Conservation (phyloP, 2,888 invertebrate species). For the Sussaba pulchella region DNA sequence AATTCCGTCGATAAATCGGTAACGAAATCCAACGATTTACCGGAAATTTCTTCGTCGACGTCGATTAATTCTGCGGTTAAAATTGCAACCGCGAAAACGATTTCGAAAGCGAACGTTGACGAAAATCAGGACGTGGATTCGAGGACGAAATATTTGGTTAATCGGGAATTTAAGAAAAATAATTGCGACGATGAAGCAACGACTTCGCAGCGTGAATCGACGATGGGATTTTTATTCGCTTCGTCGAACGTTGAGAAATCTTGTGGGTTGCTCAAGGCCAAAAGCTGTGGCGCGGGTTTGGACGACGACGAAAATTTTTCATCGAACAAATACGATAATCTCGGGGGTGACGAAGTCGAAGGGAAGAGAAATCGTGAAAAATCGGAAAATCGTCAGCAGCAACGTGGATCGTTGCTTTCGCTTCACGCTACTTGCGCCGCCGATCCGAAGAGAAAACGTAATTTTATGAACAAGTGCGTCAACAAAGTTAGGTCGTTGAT, state of each 20-base stretch:
- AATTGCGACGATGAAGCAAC: constrained; percentile 65
- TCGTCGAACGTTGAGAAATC: constrained; percentile 65
- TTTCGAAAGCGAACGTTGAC: not conserved
- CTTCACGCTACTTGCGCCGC: constrained; percentile 86
- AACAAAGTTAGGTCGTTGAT: constrained; percentile 82
- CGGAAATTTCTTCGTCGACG: constrained; percentile 57
- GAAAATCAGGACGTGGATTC: not conserved
- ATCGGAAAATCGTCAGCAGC: constrained; percentile 31
- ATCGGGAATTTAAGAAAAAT: constrained; percentile 52
- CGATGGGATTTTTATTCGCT: constrained; percentile 1
- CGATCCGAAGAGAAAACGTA: constrained; percentile 89
- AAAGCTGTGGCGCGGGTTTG: constrained; percentile 81
- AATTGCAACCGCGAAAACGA: not conserved
- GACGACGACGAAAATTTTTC: constrained; percentile 76
- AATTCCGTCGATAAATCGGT: constrained; percentile 48
- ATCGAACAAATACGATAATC: constrained; percentile 74
- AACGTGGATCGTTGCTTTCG: constrained; percentile 86
- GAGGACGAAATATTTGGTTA: not conserved
- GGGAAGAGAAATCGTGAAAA: constrained; percentile 19
- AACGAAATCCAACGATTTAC: constrained; percentile 11
- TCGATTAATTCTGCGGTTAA: constrained; percentile 37
- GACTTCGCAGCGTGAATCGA: constrained; percentile 13
- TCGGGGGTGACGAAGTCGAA: constrained; percentile 53
- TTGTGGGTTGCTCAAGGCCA: constrained; percentile 76
- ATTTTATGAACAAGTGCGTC: constrained; percentile 90